Evolutionary conservation across 2,113 vertebrate genomes (phyloP).

Genomic region (Plestiodon gilberti): DNA sequence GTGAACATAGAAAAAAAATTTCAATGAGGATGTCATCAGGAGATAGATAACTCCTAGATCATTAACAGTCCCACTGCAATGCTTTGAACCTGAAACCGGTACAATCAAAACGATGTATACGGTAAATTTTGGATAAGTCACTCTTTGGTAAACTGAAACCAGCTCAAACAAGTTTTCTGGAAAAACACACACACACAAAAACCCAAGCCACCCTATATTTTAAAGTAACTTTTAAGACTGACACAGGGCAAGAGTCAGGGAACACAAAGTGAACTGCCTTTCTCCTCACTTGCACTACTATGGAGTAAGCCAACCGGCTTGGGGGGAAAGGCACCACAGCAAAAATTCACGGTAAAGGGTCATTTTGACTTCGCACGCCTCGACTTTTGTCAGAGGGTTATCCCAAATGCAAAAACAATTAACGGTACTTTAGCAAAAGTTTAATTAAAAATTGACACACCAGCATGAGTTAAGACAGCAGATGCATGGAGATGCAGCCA

Average conservation of each 20-base stretch:
- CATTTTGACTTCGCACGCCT: conserved; percentile 57
- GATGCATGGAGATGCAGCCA: conserved; percentile 63
- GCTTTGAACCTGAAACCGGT: conserved; percentile 77
- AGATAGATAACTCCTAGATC: conserved; percentile 65
- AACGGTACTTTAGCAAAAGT: conserved; percentile 65
- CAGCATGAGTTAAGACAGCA: conserved; percentile 64
- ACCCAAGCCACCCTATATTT: conserved; percentile 35
- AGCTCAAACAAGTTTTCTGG: conserved; percentile 71
- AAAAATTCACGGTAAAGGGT: conserved; percentile 46
- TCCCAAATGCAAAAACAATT: conserved; percentile 64
- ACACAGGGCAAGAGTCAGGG: conserved; percentile 72
- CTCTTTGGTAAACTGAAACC: conserved; percentile 88
- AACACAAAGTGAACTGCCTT: conserved; percentile 51
- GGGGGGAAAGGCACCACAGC: conserved; percentile 58
- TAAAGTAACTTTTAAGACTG: conserved; percentile 65
- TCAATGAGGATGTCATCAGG: conserved; percentile 29
- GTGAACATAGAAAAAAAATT: conserved; percentile 20
- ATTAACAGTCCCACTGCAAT: conserved; percentile 71
- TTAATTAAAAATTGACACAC: conserved; percentile 65
- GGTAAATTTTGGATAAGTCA: conserved; percentile 85
- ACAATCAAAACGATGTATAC: conserved; percentile 78
- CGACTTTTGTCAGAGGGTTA: conserved; percentile 69
- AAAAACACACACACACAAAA: not conserved
- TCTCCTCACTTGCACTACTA: conserved; percentile 50
- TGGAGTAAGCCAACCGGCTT: conserved; percentile 44